Percentiles rank a stretch among this genome's conserved stretches.
Conservation (phyloP, 2,113 vertebrate genomes). For the Zosterops pallidus region DNA sequence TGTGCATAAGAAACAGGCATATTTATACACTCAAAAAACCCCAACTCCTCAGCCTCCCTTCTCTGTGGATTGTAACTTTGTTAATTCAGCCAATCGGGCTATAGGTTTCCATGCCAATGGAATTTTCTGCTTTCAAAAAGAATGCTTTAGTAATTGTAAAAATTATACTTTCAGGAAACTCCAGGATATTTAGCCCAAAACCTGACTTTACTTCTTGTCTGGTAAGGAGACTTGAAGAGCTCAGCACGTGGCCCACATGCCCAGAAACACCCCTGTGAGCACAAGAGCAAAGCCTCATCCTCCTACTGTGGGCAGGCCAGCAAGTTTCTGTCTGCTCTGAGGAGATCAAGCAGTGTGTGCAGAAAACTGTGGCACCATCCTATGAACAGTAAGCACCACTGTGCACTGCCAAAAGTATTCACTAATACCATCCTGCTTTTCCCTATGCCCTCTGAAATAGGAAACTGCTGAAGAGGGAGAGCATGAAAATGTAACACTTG, state of each 20-base stretch:
- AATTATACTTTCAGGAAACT: neutral
- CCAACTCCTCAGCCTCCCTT: neutral
- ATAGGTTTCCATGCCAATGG: neutral
- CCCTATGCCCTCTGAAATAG: neutral
- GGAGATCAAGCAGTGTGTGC: neutral
- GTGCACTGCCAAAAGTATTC: neutral
- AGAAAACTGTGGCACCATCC: neutral
- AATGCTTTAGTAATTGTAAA: neutral
- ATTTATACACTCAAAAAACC: neutral
- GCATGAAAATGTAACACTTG: neutral
- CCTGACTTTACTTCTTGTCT: neutral
- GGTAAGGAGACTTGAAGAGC: neutral
- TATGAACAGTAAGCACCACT: neutral
- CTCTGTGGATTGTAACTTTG: neutral
- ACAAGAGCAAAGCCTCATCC: neutral
- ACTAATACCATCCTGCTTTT: neutral
- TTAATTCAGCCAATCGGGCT: neutral
- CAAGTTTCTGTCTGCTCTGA: neutral
- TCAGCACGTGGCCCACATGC: rapidly evolving
- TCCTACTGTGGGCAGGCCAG: rapidly evolving
- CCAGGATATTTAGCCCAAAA: neutral
- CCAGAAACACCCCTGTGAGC: neutral
- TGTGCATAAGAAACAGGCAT: neutral
- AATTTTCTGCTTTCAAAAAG: neutral
- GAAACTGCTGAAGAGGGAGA: neutral